These are phyloP conservation scores for Lepidurus arcticus DNA, from an alignment of 1,140 invertebrate species.

Conservation along the genomic window DNA sequence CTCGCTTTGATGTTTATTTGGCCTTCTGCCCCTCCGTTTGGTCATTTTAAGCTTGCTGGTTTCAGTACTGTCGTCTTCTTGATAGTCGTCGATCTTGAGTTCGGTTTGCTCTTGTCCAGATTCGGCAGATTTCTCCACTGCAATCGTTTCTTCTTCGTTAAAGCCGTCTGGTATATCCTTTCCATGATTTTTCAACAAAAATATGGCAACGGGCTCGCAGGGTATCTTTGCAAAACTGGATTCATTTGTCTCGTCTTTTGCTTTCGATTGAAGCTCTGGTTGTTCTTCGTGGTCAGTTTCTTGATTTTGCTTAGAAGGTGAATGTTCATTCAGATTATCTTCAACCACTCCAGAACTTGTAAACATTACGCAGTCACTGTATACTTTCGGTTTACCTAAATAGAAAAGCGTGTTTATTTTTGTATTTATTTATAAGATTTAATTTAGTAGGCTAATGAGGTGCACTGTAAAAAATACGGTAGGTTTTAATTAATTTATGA, in stretches of 20 bases:
- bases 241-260: not conserved
- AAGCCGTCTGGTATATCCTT: not conserved
- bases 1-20: not conserved
- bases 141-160: not conserved
- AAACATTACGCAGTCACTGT: not conserved
- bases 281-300: no score
- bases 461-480: no score
- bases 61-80: no score
- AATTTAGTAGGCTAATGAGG: no score
- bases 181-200: not conserved
- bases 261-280: not conserved
- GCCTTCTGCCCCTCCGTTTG: not conserved
- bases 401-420: not conserved
- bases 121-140: not conserved
- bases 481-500: not conserved
- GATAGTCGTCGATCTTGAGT: no score
- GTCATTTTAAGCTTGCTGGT: not conserved
- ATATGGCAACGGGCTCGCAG: no score
- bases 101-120: no score
- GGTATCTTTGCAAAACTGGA: no score
- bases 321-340: not conserved
- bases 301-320: no score
- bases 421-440: not conserved
- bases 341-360: not conserved
- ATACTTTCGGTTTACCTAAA: conserved; percentile 1